Base-by-base conservation (phyloP, 2,797 vertebrate genomes). In the Lepidocolaptes lacrymiger region DNA sequence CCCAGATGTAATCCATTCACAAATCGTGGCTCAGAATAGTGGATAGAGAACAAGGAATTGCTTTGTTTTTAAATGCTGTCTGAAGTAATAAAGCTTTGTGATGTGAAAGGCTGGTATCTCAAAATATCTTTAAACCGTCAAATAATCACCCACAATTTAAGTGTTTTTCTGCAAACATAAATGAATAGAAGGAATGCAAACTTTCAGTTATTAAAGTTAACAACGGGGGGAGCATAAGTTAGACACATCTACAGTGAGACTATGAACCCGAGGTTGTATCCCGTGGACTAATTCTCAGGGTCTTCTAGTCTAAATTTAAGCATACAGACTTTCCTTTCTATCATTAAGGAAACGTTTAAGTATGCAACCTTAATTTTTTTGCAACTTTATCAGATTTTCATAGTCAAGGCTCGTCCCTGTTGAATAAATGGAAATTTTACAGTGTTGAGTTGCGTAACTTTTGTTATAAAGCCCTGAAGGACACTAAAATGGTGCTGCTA, bases 41-140 rank as follows among this genome's bases (percentile, higher is more conserved):
- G 37, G 63, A 27, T 21, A 34, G 89, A 67, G 87, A 93, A 93
- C 84, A 95, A 94, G 89, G 89, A 82, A 84, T 91, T 71, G 79
- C 89, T 96, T 96, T 96, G 92, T 92, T 91, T 92, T 92, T 63
- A 78, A 90, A 48, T 41, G 18, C 80, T 55, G 14, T 78, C 34
- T 63, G 67, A 88, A 90, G 64, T 59, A 92, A 59, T 86, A 61
- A 30, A 2, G 5, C 62, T 86, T 84, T 86, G 44, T 61, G 43
- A 76, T 90, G 19, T 52, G 74, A 76, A 94, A 88, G 67, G 37
- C 44, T 30, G 81, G 44, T 81, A 56, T 83, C 73, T 71, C 58
- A 51, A 85, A 93, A 71, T 86, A 64, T 77, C 61, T 73, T 93
- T 39, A 64, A 89, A 94, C 63, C 13, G 14, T 78, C 54, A 43